Percentiles rank a stretch among this genome's conserved stretches.
Conservation (phyloP, 2,113 vertebrate species). For the Panthera leo region DNA sequence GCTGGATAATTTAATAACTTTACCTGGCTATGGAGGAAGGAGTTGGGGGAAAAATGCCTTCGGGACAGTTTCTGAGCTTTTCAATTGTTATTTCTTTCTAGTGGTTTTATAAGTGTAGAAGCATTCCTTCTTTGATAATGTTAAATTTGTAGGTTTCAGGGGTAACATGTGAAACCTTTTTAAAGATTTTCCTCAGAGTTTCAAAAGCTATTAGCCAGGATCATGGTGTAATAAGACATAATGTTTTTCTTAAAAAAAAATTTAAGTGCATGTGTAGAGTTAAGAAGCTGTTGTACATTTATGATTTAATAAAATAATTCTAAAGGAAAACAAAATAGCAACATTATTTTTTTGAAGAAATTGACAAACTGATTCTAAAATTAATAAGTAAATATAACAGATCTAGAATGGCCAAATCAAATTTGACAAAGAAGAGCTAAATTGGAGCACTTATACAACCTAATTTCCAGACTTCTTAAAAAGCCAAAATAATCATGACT, state of each 20-base stretch:
- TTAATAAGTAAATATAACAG: background rate
- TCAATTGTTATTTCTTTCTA: constrained; percentile 93
- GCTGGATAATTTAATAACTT: constrained; percentile 93
- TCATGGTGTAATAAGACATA: constrained; percentile 94
- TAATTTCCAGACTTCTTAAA: background rate
- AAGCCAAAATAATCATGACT: background rate
- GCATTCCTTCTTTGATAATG: constrained; percentile 92
- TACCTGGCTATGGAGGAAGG: constrained; percentile 92
- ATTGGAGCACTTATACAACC: background rate
- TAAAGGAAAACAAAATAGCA: constrained; percentile 85
- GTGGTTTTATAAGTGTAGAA: constrained; percentile 93
- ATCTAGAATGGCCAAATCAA: background rate
- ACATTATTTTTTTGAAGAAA: background rate
- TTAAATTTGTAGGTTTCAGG: constrained; percentile 93
- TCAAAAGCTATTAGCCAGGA: constrained; percentile 93
- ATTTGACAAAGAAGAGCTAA: background rate
- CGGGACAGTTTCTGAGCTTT: constrained; percentile 93
- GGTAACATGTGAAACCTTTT: constrained; percentile 92
- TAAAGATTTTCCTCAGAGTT: constrained; percentile 92
- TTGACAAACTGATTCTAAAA: background rate
- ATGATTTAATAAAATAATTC: constrained; percentile 94
- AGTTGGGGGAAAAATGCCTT: constrained; percentile 90
- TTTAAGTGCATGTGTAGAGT: constrained; percentile 93
- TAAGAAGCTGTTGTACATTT: constrained; percentile 94
- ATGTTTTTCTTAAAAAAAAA: constrained; percentile 91